phyloP scores from a whole-genome alignment of 2,113 vertebrate genomes.

The Pluvialis apricaria region DNA sequence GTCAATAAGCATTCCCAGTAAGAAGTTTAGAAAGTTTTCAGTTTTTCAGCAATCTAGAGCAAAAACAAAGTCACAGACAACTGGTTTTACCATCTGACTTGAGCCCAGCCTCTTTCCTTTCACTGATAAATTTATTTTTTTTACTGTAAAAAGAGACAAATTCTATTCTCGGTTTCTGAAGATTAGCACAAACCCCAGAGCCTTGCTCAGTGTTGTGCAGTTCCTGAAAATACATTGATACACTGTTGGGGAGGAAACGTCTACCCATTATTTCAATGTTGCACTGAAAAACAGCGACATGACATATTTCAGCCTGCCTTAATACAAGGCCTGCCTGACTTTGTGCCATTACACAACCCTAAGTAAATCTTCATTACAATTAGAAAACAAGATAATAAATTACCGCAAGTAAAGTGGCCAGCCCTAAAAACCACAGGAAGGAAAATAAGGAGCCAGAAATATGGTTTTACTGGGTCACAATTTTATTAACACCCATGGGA shows the following conservation, averaged over 20 bases:
- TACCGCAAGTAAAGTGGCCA: neutral
- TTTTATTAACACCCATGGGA: neutral
- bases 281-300: neutral
- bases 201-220: neutral
- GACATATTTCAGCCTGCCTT: neutral
- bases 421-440: conserved; percentile 6
- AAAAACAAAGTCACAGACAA: neutral
- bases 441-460: conserved; percentile 11
- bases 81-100: neutral
- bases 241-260: neutral
- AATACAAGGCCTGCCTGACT: neutral
- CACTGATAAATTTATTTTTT: neutral
- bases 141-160: neutral
- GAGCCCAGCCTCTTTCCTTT: neutral
- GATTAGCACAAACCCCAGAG: neutral
- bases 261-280: neutral
- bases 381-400: conserved; percentile 7
- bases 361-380: conserved; percentile 3
- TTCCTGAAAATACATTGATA: neutral
- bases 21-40: neutral
- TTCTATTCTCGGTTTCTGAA: neutral
- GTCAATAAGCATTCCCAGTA: neutral
- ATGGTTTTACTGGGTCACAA: neutral
- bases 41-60: neutral
- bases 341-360: neutral